Evolutionary conservation across 2,888 invertebrate genomes (phyloP), one percentile per base, ranked within the genome.

Genomic region (Periphyllus acericola): DNA sequence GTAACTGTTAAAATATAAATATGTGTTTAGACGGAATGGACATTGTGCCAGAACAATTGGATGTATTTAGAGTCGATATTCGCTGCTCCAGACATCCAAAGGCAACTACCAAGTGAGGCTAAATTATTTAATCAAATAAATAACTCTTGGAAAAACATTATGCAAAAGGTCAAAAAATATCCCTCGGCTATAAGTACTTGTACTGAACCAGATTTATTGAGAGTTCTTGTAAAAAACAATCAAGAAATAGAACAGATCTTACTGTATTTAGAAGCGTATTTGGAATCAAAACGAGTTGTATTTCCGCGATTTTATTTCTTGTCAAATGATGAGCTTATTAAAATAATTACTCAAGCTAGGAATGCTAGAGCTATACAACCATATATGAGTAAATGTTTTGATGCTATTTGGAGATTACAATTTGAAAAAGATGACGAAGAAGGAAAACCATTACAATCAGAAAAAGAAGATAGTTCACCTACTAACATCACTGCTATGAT

Each of bases 51-150:
- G 92, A 94, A 96, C 14, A 98, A 98, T 11, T 99, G 98, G 98
- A 96, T 98, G 94, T 98, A 99, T 91, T 92, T 98, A 89, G 98
- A 99, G 91, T 98, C 98, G 0, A 98, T 99, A 90, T 99, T 99
- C 92, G 96, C 97, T 83, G 98, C 98, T 0, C 98, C 98, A 91
- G 99, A 99, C 92, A 99, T 99, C 89, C 96, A 98, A 95, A 94
- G 98, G 17, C 98, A 99, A 92, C 99, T 99, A 98, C 99, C 99
- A 0, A 95, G 95, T 0, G 99, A 99, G 91, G 97, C 98, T 0
- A 94, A 96, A 55, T 97, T 96, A 91, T 98, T 98, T 92, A 95
- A 98, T 92, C 95, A 94, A 94, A 96, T 95, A 90, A 66, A 71
- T 88, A 71, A 95, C 95, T 98, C 96, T 91, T 99, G 98, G 98